phyloP scores from a whole-genome alignment of 2,113 vertebrate genomes.

The Crotalus horridus region DNA sequence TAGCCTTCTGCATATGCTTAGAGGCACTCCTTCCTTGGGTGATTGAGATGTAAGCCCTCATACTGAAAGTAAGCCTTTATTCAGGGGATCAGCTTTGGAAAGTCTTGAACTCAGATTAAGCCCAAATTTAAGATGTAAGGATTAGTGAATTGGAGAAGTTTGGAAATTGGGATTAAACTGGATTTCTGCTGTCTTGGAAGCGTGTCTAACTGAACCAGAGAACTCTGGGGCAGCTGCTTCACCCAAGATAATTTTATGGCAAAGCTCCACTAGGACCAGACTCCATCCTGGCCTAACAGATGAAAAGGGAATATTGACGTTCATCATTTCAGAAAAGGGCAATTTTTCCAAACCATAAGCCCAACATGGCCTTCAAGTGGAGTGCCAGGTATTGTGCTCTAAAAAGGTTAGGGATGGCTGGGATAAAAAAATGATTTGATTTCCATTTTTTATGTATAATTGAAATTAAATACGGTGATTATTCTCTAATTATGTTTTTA shows the following conservation, averaged over 20 bases:
- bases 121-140: neutral
- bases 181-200: neutral
- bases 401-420: neutral
- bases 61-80: neutral
- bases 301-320: neutral
- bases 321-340: neutral
- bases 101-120: neutral
- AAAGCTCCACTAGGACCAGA: neutral
- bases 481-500: neutral
- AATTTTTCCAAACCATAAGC: neutral
- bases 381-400: neutral
- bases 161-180: neutral
- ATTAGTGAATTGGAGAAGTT: neutral
- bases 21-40: neutral
- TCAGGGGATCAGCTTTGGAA: neutral
- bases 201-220: no score
- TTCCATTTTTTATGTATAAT: neutral
- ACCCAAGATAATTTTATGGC: neutral
- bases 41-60: neutral
- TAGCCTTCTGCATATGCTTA: neutral
- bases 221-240: neutral
- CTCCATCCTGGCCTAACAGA: neutral
- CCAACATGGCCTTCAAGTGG: neutral
- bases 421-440: neutral
- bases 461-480: neutral